These are phyloP conservation scores for Idris sp. DNA, from an alignment of 1,140 invertebrate genomes.

Conservation along the genomic window DNA sequence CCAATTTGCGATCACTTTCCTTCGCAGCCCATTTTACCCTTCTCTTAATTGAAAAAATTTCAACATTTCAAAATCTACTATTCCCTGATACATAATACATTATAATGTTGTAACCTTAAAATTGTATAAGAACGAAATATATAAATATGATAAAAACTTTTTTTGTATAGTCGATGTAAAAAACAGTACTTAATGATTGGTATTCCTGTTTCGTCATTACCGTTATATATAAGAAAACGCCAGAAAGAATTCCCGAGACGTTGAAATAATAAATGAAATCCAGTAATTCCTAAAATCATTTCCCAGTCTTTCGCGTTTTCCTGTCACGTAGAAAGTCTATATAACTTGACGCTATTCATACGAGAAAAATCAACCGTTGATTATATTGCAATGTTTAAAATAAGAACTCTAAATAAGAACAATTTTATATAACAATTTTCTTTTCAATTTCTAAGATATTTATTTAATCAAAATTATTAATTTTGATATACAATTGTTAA, in stretches of 20 bases:
- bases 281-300: constrained; percentile 61
- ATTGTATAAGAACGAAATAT: no score
- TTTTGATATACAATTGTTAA: no score
- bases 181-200: constrained; percentile 52
- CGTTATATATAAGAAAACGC: constrained; percentile 28
- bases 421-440: no score
- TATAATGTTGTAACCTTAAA: no score
- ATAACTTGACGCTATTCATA: constrained; percentile 40
- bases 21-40: not conserved
- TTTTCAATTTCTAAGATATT: no score
- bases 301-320: constrained; percentile 45
- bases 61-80: no score
- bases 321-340: constrained; percentile 46
- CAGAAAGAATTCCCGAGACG: constrained; percentile 37
- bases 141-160: constrained; percentile 52
- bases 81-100: no score
- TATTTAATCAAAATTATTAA: no score
- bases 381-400: constrained; percentile 43
- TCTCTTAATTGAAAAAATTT: not conserved
- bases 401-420: no score
- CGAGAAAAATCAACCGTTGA: constrained; percentile 52
- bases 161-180: constrained; percentile 26
- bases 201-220: constrained; percentile 60
- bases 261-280: constrained; percentile 62
- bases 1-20: constrained; percentile 23